phyloP scores from a whole-genome alignment of 2,113 vertebrate genomes.

The Chlorodrepanis virens region DNA sequence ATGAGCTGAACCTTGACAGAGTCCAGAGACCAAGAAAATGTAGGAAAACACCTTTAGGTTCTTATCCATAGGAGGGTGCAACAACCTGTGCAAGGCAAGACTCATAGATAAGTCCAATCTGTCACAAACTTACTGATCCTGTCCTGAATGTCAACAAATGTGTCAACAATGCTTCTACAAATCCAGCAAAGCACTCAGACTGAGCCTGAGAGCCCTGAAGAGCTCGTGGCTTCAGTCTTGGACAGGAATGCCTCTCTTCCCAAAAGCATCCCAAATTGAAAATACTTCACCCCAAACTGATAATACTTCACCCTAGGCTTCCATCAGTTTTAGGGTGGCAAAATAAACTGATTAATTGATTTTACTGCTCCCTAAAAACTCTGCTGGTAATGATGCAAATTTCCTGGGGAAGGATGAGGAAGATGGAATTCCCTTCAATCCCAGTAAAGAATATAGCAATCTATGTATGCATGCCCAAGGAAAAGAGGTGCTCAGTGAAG shows the following conservation, averaged over 20 bases:
- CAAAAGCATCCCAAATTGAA: neutral
- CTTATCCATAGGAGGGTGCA: neutral
- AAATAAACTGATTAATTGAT: neutral
- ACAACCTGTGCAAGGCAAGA: neutral
- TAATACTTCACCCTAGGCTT: fast-evolving
- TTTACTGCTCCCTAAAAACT: neutral
- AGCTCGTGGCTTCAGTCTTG: neutral
- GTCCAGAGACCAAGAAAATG: neutral
- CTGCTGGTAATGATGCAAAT: neutral
- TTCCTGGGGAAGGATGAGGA: neutral
- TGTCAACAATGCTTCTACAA: neutral
- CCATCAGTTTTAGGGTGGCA: neutral
- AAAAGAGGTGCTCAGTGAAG: neutral
- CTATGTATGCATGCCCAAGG: fast-evolving
- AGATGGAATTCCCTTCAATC: neutral
- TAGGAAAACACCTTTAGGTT: neutral
- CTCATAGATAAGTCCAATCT: neutral
- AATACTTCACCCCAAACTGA: neutral
- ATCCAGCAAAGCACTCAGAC: neutral
- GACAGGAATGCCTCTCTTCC: neutral
- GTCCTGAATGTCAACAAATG: neutral
- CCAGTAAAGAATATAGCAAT: neutral
- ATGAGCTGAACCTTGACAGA: neutral
- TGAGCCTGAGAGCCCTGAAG: neutral
- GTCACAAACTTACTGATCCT: fast-evolving